Conservation (phyloP, 2,888 invertebrate species). For the Adela reaumurella region DNA sequence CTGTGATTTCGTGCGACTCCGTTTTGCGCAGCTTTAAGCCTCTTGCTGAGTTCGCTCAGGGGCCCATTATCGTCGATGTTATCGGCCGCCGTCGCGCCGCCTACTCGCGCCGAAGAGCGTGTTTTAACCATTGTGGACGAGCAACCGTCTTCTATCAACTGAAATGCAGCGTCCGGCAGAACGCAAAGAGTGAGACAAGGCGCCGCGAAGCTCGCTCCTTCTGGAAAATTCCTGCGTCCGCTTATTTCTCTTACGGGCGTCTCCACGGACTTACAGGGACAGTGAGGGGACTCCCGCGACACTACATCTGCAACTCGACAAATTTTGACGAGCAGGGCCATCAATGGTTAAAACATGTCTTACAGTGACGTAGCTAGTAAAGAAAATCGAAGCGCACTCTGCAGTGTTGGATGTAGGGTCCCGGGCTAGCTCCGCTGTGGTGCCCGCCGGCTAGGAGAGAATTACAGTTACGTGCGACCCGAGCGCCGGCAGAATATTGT, state of each 20-base stretch:
- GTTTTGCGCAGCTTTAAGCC: slow-evolving; percentile 40
- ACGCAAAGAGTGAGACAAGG: slow-evolving; percentile 9
- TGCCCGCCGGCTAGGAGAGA: slow-evolving; percentile 44
- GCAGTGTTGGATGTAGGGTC: background rate
- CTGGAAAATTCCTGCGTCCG: slow-evolving; percentile 49
- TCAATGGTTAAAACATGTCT: slow-evolving; percentile 58
- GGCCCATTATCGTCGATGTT: slow-evolving; percentile 39
- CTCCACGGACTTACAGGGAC: slow-evolving; percentile 20
- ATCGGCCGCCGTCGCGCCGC: slow-evolving; percentile 31
- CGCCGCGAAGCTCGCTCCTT: slow-evolving; percentile 12
- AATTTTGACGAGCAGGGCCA: slow-evolving; percentile 38
- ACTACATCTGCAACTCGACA: slow-evolving; percentile 51
- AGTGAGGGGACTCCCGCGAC: slow-evolving; percentile 28
- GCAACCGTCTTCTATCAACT: slow-evolving; percentile 53
- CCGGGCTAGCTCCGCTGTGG: slow-evolving; percentile 14
- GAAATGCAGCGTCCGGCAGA: slow-evolving; percentile 44
- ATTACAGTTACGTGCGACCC: slow-evolving; percentile 24
- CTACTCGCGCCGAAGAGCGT: slow-evolving; percentile 55
- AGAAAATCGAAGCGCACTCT: background rate
- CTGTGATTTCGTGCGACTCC: slow-evolving; percentile 39
- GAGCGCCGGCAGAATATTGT: slow-evolving; percentile 20
- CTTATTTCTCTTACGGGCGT: slow-evolving; percentile 47
- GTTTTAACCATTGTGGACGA: slow-evolving; percentile 57
- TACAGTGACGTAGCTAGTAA: slow-evolving; percentile 28
- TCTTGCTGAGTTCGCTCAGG: slow-evolving; percentile 41